These are phyloP conservation scores for Metopia argyrocephala DNA, from an alignment of 2,888 invertebrate species.

Conservation along the genomic window DNA sequence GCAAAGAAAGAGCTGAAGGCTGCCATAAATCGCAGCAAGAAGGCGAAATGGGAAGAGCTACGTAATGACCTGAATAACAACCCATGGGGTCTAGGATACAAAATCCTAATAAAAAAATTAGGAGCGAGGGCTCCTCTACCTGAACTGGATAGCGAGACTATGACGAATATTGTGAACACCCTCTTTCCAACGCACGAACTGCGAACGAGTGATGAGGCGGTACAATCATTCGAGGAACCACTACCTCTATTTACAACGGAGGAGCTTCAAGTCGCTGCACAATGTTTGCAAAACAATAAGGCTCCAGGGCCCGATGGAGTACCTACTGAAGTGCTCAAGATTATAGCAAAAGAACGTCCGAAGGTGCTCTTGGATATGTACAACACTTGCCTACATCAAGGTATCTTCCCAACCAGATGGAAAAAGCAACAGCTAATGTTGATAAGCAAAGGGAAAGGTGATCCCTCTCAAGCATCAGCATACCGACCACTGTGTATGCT, in stretches of 20 bases:
- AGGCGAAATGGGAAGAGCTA: slow-evolving; percentile 6
- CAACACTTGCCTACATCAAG: slow-evolving; percentile 19
- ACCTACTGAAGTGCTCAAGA: slow-evolving; percentile 1
- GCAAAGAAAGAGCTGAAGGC: neutral
- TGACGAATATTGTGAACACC: neutral
- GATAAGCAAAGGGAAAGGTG: slow-evolving; percentile 11
- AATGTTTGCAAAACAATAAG: neutral
- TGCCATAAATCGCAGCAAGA: neutral
- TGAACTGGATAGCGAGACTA: neutral
- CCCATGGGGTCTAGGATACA: slow-evolving; percentile 11
- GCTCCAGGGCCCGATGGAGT: slow-evolving; percentile 31
- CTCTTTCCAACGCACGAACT: neutral
- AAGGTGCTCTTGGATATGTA: slow-evolving; percentile 5
- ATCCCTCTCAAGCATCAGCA: neutral
- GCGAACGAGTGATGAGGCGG: neutral
- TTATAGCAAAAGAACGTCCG: neutral
- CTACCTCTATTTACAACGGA: neutral
- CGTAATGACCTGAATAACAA: neutral
- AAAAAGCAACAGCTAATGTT: slow-evolving; percentile 7
- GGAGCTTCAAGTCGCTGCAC: neutral
- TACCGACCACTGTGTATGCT: slow-evolving; percentile 6
- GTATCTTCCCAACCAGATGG: slow-evolving; percentile 1
- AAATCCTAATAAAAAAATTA: slow-evolving; percentile 14
- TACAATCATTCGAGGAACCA: neutral
- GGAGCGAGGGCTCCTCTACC: neutral